These are phyloP conservation scores for Microplitis manilae DNA, from an alignment of 2,888 invertebrate genomes.

Conservation along the genomic window DNA sequence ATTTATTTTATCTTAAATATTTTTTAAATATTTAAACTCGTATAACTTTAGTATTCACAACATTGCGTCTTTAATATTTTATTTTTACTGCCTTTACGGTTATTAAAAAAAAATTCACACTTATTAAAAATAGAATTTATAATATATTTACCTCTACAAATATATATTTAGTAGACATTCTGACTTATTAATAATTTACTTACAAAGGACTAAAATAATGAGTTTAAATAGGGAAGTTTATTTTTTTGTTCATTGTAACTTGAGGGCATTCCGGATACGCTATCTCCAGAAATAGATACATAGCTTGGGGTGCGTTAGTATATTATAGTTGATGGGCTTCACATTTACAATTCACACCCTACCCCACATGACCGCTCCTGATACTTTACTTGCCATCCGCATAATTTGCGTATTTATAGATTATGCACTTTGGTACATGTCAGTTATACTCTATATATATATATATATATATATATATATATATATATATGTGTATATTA, in stretches of 20 bases:
- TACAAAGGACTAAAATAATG: not conserved
- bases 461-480: not conserved
- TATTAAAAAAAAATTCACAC: too few species aligned
- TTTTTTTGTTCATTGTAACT: not conserved
- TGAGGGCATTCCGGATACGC: not conserved
- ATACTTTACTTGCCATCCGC: constrained; percentile 40
- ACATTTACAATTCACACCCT: constrained; percentile 44
- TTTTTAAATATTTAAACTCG: not conserved
- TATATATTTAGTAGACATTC: too few species aligned
- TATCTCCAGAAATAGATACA: constrained; percentile 36
- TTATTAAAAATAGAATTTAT: too few species aligned
- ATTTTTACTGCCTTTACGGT: too few species aligned
- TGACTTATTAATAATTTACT: not conserved
- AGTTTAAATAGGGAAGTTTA: not conserved
- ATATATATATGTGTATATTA: not conserved
- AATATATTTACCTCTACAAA: too few species aligned
- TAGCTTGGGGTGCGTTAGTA: constrained; percentile 30
- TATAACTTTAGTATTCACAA: not conserved
- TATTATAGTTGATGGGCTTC: constrained; percentile 30
- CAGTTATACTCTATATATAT: not conserved
- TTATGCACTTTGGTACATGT: constrained; percentile 46
- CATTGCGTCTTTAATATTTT: not conserved
- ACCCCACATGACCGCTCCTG: constrained; percentile 39
- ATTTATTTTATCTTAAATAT: not conserved
- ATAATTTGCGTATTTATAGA: constrained; percentile 51